Conservation (phyloP, 2,113 vertebrate genomes). For the Varanus komodoensis region DNA sequence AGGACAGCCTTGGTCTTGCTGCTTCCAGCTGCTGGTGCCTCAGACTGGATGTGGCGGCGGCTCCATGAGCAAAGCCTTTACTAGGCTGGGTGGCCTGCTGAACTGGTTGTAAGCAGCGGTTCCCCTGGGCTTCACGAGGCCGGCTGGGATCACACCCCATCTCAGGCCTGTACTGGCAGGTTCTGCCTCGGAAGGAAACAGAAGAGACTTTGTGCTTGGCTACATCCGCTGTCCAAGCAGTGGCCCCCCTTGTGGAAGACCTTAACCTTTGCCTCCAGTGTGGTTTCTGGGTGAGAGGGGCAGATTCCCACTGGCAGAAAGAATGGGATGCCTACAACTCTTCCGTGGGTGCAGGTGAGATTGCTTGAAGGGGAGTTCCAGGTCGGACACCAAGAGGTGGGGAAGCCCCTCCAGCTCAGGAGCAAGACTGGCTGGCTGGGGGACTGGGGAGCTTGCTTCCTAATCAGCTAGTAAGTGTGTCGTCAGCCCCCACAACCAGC, state of each 20-base stretch:
- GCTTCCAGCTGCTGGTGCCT: no score
- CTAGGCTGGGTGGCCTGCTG: no score
- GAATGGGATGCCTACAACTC: slow-evolving; percentile 67
- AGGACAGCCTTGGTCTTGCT: no score
- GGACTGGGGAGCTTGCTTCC: slow-evolving; percentile 65
- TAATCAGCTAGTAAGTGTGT: slow-evolving; percentile 62
- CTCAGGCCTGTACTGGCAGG: neutral
- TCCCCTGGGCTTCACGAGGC: neutral
- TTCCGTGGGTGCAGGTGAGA: slow-evolving; percentile 66
- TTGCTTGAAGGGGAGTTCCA: slow-evolving; percentile 65
- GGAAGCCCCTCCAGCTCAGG: slow-evolving; percentile 70
- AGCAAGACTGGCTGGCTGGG: slow-evolving; percentile 70
- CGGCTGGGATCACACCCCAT: neutral
- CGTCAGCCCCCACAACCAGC: slow-evolving; percentile 62
- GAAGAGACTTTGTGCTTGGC: neutral
- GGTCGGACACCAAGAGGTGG: slow-evolving; percentile 68
- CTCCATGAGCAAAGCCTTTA: no score
- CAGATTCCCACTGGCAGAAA: slow-evolving; percentile 73
- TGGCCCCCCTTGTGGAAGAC: neutral
- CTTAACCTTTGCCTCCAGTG: slow-evolving; percentile 57
- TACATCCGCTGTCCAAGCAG: neutral
- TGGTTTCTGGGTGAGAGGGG: slow-evolving; percentile 50
- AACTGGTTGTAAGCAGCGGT: neutral
- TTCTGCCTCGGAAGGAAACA: slow-evolving; percentile 14
- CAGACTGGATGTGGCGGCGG: neutral